Evolutionary conservation across 2,113 vertebrate species (phyloP), one percentile per base, ranked within the genome.

Genomic region (Phylloscopus trochilus): DNA sequence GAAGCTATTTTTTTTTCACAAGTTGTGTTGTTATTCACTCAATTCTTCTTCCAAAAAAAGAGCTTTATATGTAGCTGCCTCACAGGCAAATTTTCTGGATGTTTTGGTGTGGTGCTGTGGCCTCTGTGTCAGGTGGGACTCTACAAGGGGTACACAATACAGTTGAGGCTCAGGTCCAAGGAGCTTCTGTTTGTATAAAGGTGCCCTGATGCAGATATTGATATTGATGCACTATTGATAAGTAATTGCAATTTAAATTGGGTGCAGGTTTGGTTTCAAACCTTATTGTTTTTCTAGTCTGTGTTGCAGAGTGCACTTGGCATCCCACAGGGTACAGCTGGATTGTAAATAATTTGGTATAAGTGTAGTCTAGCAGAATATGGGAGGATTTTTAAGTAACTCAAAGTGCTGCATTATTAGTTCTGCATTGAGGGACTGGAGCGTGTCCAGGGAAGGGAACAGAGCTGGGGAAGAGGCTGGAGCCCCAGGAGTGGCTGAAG

Each of bases 401-500:
- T 88, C 27, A 2, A 59, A 68, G 18, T 87, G 31, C 10, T 78
- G 18, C 14, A 2, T 56, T 53, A 2, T 37, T 89, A 20, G 15
- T 46, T 12, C 46, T 86, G 46, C 30, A 6, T 7, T 66, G 44
- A 66, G 59, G 37, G 21, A 15, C 37, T 81, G 59, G 59, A 73
- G 37, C 10, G 4, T 73, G 35, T 37, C 14, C 59, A 66, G 37
- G 41, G 49, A 55, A 55, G 24, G 39, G 41, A 70, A 27, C 0
- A 1, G 21, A 23, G 39, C 46, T 60, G 46, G 37, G 37, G 46
- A 87, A 60, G 39, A 37, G 28, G 0, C 28, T 78, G 84, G 39
- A 46, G n/a, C 33, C 0, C 5, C 46, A 86, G 53, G 17, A 60
- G 14, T 0, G 0, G 37, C 73, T 87, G 55, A 68, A 27, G 15